Conservation (phyloP, 1,140 invertebrate species). For the Atopsyche davidsoni region DNA sequence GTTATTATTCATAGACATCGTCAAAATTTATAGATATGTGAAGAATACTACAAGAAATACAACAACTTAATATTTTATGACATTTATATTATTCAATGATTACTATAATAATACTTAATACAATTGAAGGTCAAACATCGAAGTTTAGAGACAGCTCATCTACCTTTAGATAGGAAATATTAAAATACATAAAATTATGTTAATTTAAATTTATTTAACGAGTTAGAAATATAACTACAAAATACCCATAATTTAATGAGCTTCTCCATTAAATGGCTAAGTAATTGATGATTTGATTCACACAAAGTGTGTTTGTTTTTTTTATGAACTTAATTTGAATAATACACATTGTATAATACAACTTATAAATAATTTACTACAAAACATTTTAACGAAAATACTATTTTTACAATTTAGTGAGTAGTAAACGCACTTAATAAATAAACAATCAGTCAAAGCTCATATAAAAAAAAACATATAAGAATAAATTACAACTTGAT, state of each 20-base stretch:
- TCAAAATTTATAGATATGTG: neutral
- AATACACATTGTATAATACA: conserved; percentile 9
- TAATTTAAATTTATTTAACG: neutral
- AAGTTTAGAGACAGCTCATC: too few species aligned
- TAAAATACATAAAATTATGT: neutral
- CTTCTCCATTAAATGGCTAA: neutral
- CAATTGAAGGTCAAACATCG: too few species aligned
- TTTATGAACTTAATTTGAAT: conserved; percentile 5
- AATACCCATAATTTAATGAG: too few species aligned
- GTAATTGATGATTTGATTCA: neutral
- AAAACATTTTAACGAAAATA: conserved; percentile 1
- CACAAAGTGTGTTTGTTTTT: neutral
- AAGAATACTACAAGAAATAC: conserved; percentile 2
- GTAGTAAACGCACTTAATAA: too few species aligned
- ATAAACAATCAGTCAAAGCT: too few species aligned
- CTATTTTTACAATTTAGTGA: neutral
- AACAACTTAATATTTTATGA: too few species aligned
- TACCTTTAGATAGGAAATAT: too few species aligned
- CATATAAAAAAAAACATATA: too few species aligned
- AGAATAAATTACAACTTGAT: too few species aligned
- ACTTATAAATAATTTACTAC: neutral
- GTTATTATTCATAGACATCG: conserved; percentile 6
- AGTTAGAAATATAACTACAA: too few species aligned
- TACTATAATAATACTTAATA: too few species aligned
- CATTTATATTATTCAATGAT: too few species aligned